A percentile compares a stretch with the other conserved stretches of the same genome.
Conservation (phyloP, 2,888 invertebrate genomes). For the Agriopis leucophaearia region DNA sequence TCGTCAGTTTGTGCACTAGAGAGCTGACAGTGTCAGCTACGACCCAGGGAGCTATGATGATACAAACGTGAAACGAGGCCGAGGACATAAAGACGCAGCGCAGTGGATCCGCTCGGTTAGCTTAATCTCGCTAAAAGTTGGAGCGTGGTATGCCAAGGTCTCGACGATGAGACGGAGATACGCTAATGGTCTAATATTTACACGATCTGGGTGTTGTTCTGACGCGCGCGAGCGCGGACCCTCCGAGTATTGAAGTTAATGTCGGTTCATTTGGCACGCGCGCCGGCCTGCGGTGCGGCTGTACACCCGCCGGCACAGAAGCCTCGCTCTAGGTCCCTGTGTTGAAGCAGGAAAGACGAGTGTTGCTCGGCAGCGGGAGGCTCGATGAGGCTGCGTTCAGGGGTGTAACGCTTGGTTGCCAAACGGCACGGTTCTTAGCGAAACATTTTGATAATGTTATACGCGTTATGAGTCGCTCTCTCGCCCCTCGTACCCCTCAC, state of each 20-base stretch:
- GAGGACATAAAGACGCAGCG: conserved; percentile 2
- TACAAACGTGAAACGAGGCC: background rate
- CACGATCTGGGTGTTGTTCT: conserved; percentile 18
- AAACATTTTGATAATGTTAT: conserved; percentile 53
- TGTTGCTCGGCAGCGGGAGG: conserved; percentile 4
- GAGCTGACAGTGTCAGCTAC: background rate
- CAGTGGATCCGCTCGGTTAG: too few species aligned
- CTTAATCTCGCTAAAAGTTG: background rate
- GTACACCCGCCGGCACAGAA: conserved; percentile 22
- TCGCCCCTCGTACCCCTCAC: conserved; percentile 5
- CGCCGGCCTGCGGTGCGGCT: conserved; percentile 31
- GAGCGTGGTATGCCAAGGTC: background rate
- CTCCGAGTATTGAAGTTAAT: conserved; percentile 55
- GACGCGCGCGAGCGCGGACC: conserved; percentile 21
- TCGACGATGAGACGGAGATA: conserved; percentile 22
- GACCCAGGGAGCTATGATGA: background rate
- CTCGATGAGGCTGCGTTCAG: background rate
- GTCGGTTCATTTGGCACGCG: conserved; percentile 62
- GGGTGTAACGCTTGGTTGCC: conserved; percentile 41
- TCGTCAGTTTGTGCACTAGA: too few species aligned
- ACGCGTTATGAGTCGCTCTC: conserved; percentile 41
- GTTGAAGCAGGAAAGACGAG: conserved; percentile 17
- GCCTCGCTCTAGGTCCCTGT: conserved; percentile 7
- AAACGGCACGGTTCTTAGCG: conserved; percentile 54
- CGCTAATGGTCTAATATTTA: conserved; percentile 43